Conservation (phyloP, 2,797 vertebrate genomes). For the Prionace glauca region DNA sequence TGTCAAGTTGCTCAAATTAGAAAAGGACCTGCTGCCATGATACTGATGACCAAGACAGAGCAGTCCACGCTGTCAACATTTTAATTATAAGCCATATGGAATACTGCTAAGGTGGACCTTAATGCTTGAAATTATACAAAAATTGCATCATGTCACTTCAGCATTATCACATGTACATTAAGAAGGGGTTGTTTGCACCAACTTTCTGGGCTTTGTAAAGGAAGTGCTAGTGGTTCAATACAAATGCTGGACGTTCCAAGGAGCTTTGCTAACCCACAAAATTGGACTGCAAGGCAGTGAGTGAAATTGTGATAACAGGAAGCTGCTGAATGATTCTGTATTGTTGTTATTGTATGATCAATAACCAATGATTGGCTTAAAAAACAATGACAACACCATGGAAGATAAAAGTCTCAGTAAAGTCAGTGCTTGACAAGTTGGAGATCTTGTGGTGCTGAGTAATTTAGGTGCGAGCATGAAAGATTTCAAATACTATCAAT, state of each 20-base stretch:
- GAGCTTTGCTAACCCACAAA: neutral
- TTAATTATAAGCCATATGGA: neutral
- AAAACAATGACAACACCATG: neutral
- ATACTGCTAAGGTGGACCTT: neutral
- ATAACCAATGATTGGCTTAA: neutral
- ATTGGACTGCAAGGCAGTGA: neutral
- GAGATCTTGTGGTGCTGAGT: neutral
- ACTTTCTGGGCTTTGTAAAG: neutral
- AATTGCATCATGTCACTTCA: neutral
- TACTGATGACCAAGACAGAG: neutral
- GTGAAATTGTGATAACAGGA: neutral
- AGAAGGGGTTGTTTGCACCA: neutral
- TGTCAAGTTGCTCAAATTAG: neutral
- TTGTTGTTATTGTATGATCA: neutral
- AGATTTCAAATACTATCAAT: neutral
- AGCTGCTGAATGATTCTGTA: neutral
- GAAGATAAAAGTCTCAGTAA: neutral
- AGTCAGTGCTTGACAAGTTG: neutral
- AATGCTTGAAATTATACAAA: neutral
- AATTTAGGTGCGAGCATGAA: neutral
- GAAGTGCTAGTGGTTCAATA: neutral
- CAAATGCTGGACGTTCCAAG: neutral
- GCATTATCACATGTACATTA: neutral
- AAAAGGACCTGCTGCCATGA: neutral
- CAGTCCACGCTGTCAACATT: neutral